Conservation (phyloP, 1,140 invertebrate species). For the Schlechtendalia chinensis region DNA sequence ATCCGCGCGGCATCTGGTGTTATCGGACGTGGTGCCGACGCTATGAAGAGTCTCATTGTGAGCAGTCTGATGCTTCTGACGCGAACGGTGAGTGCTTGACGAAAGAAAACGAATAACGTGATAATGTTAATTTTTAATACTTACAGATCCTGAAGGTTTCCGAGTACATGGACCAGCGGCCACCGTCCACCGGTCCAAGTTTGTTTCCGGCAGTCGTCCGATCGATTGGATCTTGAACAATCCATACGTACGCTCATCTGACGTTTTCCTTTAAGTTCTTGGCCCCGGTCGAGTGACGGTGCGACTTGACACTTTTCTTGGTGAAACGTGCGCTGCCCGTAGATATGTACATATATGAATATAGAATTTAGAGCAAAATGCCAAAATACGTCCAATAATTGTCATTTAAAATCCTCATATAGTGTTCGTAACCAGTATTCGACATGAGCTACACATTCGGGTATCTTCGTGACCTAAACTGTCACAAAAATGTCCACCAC, state of each 20-base stretch:
- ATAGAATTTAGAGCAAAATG: too few species aligned
- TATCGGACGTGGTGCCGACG: background rate
- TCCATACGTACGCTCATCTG: background rate
- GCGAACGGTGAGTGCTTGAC: background rate
- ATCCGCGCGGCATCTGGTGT: constrained; percentile 19
- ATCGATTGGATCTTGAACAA: constrained; percentile 32
- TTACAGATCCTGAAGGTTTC: constrained; percentile 15
- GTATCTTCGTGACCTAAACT: too few species aligned
- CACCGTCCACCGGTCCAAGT: background rate
- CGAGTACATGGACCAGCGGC: background rate
- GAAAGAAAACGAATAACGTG: background rate
- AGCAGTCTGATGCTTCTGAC: constrained; percentile 27
- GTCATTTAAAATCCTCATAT: too few species aligned
- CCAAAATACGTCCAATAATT: too few species aligned
- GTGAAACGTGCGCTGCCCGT: too few species aligned
- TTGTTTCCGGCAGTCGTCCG: background rate
- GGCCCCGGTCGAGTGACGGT: too few species aligned
- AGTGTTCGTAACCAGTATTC: too few species aligned
- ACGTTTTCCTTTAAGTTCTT: too few species aligned
- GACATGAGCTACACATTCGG: too few species aligned
- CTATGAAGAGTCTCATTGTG: constrained; percentile 1
- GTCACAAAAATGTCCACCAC: too few species aligned
- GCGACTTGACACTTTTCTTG: too few species aligned
- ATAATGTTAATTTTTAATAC: background rate
- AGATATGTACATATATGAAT: too few species aligned